Conservation (phyloP, 2,113 vertebrate species). For the Amphiprion percula region DNA sequence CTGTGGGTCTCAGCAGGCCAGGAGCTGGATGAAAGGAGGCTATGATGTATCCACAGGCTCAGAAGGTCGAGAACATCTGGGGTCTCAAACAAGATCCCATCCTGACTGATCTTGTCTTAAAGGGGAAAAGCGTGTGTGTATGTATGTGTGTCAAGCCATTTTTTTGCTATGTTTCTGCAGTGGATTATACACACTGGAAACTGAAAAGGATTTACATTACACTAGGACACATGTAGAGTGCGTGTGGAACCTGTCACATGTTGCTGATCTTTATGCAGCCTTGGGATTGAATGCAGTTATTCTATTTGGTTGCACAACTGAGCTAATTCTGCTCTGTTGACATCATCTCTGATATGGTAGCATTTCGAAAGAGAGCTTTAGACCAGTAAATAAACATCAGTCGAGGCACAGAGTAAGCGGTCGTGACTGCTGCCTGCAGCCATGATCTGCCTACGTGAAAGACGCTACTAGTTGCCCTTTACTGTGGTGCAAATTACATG, state of each 20-base stretch:
- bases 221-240: neutral
- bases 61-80: slow-evolving; percentile 50
- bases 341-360: slow-evolving; percentile 4
- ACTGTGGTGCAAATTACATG: slow-evolving; percentile 80
- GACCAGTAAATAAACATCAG: slow-evolving; percentile 62
- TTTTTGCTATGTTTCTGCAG: neutral
- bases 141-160: neutral
- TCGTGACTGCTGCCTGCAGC: slow-evolving; percentile 63
- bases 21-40: slow-evolving; percentile 57
- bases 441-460: slow-evolving; percentile 68
- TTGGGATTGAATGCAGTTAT: slow-evolving; percentile 13
- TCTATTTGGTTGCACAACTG: neutral
- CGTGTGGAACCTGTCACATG: slow-evolving; percentile 9
- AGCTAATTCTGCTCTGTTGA: slow-evolving; percentile 18
- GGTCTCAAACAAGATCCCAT: slow-evolving; percentile 51
- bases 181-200: slow-evolving; percentile 1
- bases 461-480: slow-evolving; percentile 78
- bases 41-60: slow-evolving; percentile 58
- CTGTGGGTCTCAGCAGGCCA: slow-evolving; percentile 55
- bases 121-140: slow-evolving; percentile 5
- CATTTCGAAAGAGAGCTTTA: slow-evolving; percentile 36
- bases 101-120: slow-evolving; percentile 45
- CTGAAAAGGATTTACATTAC: neutral
- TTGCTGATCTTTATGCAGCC: neutral
- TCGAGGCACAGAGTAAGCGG: slow-evolving; percentile 34